A percentile compares a stretch with the other conserved stretches of the same genome.
These are phyloP conservation scores for Clupea harengus DNA, from an alignment of 2,113 vertebrate genomes.

Conservation along the genomic window DNA sequence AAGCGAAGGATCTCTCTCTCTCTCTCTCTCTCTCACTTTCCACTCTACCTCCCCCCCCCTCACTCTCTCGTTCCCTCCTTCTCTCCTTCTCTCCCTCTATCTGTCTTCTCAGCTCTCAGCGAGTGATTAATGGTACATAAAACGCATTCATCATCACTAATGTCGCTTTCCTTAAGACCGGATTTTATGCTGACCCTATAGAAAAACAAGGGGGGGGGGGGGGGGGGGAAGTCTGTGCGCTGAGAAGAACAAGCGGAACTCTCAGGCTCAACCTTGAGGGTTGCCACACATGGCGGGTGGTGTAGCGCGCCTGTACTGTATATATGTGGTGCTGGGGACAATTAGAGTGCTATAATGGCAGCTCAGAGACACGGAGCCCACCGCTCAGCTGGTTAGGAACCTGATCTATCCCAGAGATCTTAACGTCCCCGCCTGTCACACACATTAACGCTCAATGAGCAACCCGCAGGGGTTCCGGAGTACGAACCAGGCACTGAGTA, in stretches of 20 bases:
- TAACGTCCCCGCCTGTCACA: constrained; percentile 28
- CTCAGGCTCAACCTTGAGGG: constrained; percentile 43
- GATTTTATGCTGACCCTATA: constrained; percentile 62
- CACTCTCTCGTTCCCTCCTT: constrained; percentile 44
- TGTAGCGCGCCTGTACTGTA: background rate
- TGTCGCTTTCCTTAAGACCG: constrained; percentile 61
- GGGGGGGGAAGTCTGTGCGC: constrained; percentile 5
- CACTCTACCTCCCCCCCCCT: background rate
- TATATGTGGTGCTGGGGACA: constrained; percentile 48
- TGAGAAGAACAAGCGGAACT: background rate
- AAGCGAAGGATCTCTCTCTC: constrained; percentile 18
- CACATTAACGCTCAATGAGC: constrained; percentile 14
- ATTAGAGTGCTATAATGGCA: constrained; percentile 54
- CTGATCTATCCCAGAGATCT: constrained; percentile 46
- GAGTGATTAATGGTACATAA: constrained; percentile 68
- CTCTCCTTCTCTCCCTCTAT: constrained; percentile 29
- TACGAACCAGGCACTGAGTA: background rate
- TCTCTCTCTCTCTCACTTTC: background rate
- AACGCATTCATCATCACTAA: constrained; percentile 69
- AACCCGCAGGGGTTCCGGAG: background rate
- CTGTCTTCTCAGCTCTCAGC: constrained; percentile 54
- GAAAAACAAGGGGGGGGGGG: constrained; percentile 46
- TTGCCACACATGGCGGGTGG: background rate
- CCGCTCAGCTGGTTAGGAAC: constrained; percentile 41
- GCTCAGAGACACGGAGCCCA: background rate